Base-by-base conservation (phyloP, 2,113 vertebrate genomes). In the Triplophysa tibetana region DNA sequence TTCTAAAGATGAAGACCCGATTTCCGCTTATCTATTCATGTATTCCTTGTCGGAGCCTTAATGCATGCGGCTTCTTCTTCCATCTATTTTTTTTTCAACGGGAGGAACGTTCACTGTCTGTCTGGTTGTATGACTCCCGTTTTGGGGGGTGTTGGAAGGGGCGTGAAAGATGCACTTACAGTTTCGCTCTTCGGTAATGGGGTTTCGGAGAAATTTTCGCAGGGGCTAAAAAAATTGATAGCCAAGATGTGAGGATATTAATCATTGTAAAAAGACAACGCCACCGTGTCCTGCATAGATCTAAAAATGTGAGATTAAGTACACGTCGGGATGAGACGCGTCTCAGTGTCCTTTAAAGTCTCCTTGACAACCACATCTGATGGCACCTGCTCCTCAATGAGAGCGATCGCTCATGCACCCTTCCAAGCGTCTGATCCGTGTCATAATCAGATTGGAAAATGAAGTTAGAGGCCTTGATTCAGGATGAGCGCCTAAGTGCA, bases 261-360 rank as follows among this genome's bases (percentile, higher is more conserved):
- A 89, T 91, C 88, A 84, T 88, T 78, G 86, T 88, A 85, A 88
- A 86, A 82, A 83, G 88, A 78, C 85, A 88, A 81, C 69, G 79
- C 61, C 72, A 67, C 62, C 61, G 66, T 70, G 79, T 83, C 68
- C 78, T 83, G 62, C 67, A 45, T 80, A 11, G 23, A 70, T 79
- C 65, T 84, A 82, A 84, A 86, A 78, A 84, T 83, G 83, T 67
- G 63, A 83, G 85, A 82, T 80, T 70, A 78, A 80, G 61, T 82
- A 78, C 68, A 63, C 60, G 50, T 66, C 23, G 13, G 75, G 41
- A 16, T 50, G 60, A 73, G 70, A 54, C 29, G 10, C 14, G 24
- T 66, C 33, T 6, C 61, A 17, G n/a, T 77, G 62, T 66, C 75
- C 62, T 77, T 38, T 26, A 17, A 54, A 50, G 43, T 72, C 68